Percentiles rank a stretch among this genome's conserved stretches.
Conservation (phyloP, 2,113 vertebrate species). For the Mastomys natalensis region DNA sequence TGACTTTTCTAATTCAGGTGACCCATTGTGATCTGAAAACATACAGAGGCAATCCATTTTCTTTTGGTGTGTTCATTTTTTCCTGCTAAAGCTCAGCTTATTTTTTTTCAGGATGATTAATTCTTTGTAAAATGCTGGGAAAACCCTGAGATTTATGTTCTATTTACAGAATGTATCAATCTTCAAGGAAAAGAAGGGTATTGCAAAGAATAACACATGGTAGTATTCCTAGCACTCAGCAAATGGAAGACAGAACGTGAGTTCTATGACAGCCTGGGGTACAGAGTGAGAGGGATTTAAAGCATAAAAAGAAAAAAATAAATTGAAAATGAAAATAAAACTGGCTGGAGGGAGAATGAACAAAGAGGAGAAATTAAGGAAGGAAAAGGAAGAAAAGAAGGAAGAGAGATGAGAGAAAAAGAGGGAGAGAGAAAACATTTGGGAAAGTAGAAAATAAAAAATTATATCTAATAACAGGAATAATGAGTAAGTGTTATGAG, state of each 20-base stretch:
- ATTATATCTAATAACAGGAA: background rate
- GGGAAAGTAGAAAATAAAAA: background rate
- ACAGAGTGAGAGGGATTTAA: background rate
- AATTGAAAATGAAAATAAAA: background rate
- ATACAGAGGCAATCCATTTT: background rate
- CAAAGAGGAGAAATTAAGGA: background rate
- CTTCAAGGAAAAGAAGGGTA: background rate
- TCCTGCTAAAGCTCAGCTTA: background rate
- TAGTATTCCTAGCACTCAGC: background rate
- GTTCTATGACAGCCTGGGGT: background rate
- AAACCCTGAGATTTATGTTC: no score
- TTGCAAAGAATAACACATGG: background rate
- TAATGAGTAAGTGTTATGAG: background rate
- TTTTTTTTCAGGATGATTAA: background rate
- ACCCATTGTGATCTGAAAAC: background rate
- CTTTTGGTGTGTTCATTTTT: background rate
- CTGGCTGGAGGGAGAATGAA: background rate
- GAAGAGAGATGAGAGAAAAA: background rate
- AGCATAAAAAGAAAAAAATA: background rate
- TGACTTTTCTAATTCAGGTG: background rate
- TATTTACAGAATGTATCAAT: background rate
- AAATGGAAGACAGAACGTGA: no score
- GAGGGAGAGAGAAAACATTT: background rate
- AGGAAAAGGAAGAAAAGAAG: background rate
- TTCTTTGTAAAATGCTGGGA: no score